These are phyloP conservation scores for Microcebus ravelobensis DNA, from an alignment of 2,113 vertebrate species.

Conservation along the genomic window DNA sequence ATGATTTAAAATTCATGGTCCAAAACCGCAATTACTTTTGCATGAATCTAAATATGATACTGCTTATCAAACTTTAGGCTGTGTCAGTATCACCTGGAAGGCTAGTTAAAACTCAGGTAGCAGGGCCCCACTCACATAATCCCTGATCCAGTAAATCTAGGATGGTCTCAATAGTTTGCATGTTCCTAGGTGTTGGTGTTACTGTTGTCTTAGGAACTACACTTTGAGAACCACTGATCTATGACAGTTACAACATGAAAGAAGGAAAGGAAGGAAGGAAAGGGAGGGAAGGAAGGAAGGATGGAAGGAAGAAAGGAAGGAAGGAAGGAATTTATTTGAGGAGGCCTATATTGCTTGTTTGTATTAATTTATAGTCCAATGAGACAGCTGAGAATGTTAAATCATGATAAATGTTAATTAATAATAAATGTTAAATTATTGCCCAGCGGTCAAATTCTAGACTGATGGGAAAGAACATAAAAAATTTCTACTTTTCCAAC, in stretches of 20 bases:
- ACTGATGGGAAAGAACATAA: background rate
- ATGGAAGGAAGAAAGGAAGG: too few relatives aligned
- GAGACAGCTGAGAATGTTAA: background rate
- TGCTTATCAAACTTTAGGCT: background rate
- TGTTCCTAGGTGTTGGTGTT: background rate
- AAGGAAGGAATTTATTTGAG: background rate
- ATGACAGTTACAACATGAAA: background rate
- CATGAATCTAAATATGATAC: background rate
- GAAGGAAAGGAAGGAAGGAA: background rate
- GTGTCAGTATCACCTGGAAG: background rate
- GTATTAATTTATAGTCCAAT: background rate
- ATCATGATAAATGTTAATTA: background rate
- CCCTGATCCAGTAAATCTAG: background rate
- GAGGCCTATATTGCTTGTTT: background rate
- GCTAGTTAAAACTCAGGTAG: background rate
- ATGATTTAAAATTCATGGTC: too few relatives aligned
- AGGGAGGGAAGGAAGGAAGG: background rate
- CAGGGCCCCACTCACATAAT: background rate
- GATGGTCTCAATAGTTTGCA: background rate
- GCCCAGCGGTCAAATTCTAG: slow-evolving; percentile 7
- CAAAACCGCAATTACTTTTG: too few relatives aligned
- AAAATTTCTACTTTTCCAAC: background rate
- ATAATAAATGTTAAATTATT: background rate
- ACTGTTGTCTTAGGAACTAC: background rate
- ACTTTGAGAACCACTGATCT: background rate